These are phyloP conservation scores for Columba janthina DNA, from an alignment of 2,113 vertebrate species.

Conservation along the genomic window DNA sequence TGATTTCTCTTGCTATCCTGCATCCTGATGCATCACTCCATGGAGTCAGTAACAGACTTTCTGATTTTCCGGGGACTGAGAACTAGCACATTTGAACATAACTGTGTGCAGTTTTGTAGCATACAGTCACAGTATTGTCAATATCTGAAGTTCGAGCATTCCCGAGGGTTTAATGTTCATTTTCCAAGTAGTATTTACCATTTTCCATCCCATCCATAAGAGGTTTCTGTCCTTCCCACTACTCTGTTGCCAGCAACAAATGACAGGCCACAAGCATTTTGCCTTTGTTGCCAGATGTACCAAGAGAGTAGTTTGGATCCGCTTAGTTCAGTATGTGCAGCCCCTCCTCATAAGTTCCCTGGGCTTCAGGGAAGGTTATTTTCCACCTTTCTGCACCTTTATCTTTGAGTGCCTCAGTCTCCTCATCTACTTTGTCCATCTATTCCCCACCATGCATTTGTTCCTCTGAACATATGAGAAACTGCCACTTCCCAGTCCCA, in stretches of 20 bases:
- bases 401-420: neutral
- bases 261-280: neutral
- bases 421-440: neutral
- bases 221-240: neutral
- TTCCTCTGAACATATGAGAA: fast-evolving
- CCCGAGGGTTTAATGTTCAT: neutral
- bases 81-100: neutral
- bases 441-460: neutral
- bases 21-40: neutral
- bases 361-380: neutral
- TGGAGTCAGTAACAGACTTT: neutral
- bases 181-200: neutral
- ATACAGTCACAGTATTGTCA: neutral
- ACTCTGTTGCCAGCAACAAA: neutral
- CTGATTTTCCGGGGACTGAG: neutral
- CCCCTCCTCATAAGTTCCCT: neutral
- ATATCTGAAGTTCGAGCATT: neutral
- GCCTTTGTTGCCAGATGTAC: neutral
- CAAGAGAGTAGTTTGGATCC: neutral
- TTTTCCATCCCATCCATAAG: neutral
- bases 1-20: neutral
- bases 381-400: neutral
- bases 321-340: neutral
- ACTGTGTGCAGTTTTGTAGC: neutral
- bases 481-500: neutral